Conservation (phyloP, 2,888 invertebrate genomes). For the Acanthococcus lagerstroemiae region DNA sequence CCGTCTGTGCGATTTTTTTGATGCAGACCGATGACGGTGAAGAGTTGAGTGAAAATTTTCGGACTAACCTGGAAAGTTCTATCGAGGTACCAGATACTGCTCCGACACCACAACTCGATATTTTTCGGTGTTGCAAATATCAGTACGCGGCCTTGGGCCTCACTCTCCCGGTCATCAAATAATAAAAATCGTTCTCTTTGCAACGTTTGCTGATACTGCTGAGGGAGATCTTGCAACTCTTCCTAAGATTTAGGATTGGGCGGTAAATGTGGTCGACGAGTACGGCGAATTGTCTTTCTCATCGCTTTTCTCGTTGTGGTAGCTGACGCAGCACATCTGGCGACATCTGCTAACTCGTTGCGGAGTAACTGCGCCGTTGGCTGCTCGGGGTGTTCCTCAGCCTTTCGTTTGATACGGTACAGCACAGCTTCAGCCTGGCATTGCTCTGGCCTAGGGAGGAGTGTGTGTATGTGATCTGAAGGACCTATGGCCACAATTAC, state of each 20-base stretch:
- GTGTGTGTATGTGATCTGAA: too few relatives aligned
- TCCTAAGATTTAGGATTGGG: not conserved
- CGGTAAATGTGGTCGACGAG: not conserved
- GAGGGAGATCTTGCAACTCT: not conserved
- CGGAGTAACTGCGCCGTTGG: too few relatives aligned
- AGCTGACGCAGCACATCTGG: not conserved
- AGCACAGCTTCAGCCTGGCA: too few relatives aligned
- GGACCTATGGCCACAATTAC: not conserved
- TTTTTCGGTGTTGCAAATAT: not conserved
- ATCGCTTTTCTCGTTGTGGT: not conserved
- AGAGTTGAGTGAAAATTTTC: not conserved
- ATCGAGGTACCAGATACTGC: not conserved
- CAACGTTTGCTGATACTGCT: too few relatives aligned
- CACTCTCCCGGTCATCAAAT: too few relatives aligned
- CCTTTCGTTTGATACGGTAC: not conserved
- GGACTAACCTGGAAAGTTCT: not conserved
- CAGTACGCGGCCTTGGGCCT: too few relatives aligned
- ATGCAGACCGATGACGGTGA: too few relatives aligned
- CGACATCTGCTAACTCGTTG: not conserved
- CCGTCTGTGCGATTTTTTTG: too few relatives aligned
- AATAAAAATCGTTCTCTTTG: too few relatives aligned
- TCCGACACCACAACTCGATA: not conserved
- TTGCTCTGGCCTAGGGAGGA: not conserved
- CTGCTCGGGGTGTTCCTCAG: slow-evolving; percentile 2
- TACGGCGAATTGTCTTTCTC: not conserved